Percentiles rank a stretch among this genome's conserved stretches.
Evolutionary conservation across 2,113 vertebrate species (phyloP).

Genomic region (Lota lota): DNA sequence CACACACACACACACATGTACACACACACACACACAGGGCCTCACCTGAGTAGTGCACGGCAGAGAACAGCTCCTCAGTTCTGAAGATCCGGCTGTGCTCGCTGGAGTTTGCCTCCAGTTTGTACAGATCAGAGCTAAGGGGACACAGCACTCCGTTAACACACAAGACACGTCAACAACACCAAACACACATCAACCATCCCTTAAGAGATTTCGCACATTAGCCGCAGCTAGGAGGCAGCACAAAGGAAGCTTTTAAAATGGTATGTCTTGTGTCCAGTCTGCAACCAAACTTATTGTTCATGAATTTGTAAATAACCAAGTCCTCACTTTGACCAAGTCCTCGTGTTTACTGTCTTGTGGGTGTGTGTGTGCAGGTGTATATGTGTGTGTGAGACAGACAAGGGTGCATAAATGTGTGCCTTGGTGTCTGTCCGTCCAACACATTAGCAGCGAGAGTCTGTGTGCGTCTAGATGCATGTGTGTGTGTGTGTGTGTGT

Average conservation of each 20-base stretch:
- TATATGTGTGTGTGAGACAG: too few species aligned
- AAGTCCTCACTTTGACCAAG: not conserved
- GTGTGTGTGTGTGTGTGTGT: too few species aligned
- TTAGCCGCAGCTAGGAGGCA: not conserved
- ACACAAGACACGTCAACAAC: conserved; percentile 2
- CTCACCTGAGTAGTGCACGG: conserved; percentile 90
- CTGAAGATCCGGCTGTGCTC: conserved; percentile 81
- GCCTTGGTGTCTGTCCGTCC: too few species aligned
- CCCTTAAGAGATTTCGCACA: not conserved
- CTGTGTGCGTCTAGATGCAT: too few species aligned
- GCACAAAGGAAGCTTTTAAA: too few species aligned
- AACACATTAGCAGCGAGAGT: too few species aligned
- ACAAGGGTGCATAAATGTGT: too few species aligned
- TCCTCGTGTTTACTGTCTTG: not conserved
- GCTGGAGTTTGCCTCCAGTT: conserved; percentile 72
- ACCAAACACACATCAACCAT: not conserved
- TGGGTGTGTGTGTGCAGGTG: not conserved
- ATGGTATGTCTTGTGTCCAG: not conserved
- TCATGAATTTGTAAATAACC: not conserved
- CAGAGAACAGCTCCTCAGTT: conserved; percentile 90
- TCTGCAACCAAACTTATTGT: not conserved
- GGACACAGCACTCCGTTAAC: not conserved
- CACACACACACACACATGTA: not conserved
- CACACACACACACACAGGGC: conserved; percentile 5
- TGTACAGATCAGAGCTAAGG: conserved; percentile 78